phyloP scores from a whole-genome alignment of 2,888 invertebrate genomes.

The Acrobeloides nanus region DNA sequence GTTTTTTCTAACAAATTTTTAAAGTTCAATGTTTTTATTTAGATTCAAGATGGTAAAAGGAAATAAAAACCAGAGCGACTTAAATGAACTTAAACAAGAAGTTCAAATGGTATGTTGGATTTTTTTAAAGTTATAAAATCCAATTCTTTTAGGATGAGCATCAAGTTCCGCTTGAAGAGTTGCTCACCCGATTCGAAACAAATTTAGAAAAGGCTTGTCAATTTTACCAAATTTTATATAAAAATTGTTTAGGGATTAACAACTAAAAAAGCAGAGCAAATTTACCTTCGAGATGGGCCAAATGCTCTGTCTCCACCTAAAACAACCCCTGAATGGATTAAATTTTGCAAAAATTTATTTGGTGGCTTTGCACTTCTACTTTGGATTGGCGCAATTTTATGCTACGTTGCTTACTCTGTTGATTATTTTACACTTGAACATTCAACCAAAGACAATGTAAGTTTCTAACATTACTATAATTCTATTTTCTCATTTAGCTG shows the following conservation, averaged over 20 bases:
- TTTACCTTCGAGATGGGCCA: slow-evolving; percentile 69
- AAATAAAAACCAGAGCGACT: too few species aligned
- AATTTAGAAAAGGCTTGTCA: slow-evolving; percentile 86
- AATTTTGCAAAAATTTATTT: slow-evolving; percentile 95
- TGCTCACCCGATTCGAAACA: slow-evolving; percentile 89
- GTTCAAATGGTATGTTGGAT: slow-evolving; percentile 97
- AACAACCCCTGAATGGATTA: slow-evolving; percentile 96
- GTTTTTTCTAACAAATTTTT: too few species aligned
- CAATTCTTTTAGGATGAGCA: too few species aligned
- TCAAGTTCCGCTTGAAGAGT: slow-evolving; percentile 88
- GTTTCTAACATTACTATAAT: too few species aligned
- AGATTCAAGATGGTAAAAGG: too few species aligned
- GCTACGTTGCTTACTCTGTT: slow-evolving; percentile 50
- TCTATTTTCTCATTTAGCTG: too few species aligned
- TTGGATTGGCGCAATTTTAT: slow-evolving; percentile 57
- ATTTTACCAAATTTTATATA: neutral
- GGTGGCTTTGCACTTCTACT: slow-evolving; percentile 84
- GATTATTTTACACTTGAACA: slow-evolving; percentile 54
- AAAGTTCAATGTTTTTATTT: too few species aligned
- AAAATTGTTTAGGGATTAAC: slow-evolving; percentile 70
- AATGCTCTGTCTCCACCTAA: slow-evolving; percentile 91
- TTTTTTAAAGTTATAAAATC: too few species aligned
- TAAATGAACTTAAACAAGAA: slow-evolving; percentile 98
- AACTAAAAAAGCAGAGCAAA: slow-evolving; percentile 88
- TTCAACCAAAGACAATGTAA: slow-evolving; percentile 57